Percentiles rank a stretch among this genome's conserved stretches.
Evolutionary conservation across 2,113 vertebrate genomes (phyloP).

Genomic region (Perognathus longimembris): DNA sequence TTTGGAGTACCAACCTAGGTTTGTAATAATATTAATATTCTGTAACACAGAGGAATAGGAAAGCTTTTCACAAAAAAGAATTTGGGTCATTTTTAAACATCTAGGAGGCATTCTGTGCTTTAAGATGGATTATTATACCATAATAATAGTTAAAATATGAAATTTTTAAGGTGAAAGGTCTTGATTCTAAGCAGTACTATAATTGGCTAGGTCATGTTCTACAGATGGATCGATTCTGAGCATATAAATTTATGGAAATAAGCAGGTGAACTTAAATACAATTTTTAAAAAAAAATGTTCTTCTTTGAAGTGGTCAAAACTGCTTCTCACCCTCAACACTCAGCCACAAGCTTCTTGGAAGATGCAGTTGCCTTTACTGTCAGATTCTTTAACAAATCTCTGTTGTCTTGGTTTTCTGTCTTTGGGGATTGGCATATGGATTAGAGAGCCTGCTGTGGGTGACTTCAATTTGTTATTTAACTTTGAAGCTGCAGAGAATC

Average conservation of each 20-base stretch:
- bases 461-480: constrained; percentile 77
- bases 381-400: constrained; percentile 52
- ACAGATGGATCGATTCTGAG: background rate
- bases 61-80: constrained; percentile 75
- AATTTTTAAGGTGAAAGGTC: constrained; percentile 31
- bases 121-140: constrained; percentile 62
- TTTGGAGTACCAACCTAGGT: constrained; percentile 67
- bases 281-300: background rate
- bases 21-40: constrained; percentile 83
- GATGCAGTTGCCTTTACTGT: constrained; percentile 34
- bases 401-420: constrained; percentile 13
- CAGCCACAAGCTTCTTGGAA: constrained; percentile 37
- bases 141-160: constrained; percentile 25
- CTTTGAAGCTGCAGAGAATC: constrained; percentile 71
- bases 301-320: background rate
- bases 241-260: background rate
- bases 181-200: constrained; percentile 22
- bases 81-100: constrained; percentile 47
- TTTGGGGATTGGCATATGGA: constrained; percentile 62
- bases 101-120: constrained; percentile 62
- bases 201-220: constrained; percentile 13
- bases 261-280: background rate
- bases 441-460: constrained; percentile 37
- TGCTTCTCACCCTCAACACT: constrained; percentile 15
- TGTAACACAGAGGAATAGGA: constrained; percentile 62